Evolutionary conservation across 2,113 vertebrate genomes (phyloP), one percentile per base, ranked within the genome.

Genomic region (Scomber japonicus): DNA sequence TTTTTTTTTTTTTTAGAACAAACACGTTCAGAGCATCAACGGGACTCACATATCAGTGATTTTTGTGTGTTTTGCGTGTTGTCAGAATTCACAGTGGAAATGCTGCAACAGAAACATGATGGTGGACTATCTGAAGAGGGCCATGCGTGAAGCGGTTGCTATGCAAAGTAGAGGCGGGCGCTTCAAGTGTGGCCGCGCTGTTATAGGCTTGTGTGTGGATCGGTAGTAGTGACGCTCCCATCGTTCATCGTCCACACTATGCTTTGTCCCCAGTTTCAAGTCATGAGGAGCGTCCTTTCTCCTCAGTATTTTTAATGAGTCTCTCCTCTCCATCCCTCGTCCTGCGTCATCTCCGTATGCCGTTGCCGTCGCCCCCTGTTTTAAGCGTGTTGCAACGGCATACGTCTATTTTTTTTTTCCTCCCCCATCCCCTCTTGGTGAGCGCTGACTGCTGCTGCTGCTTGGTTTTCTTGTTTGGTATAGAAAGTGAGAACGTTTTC

Each of bases 81-180:
- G 24, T 65, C 40, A 61, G 61, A 57, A 49, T 70, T 66, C 71
- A 94, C 87, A 94, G 51, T 74, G 71, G 30, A 67, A 72, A 63
- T 46, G 49, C 48, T 83, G 49, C 21, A 76, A 70, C 69, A 59
- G 3, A 71, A 63, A 71, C 45, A n/a, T 48, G 49, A 67, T 17
- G n/a, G 64, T 77, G 54, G 16, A 48, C 30, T 24, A 45, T 78
- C 31, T 75, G 81, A 89, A 56, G 78, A 87, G 69, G 84, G 93
- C 95, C 94, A 90, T 94, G 96, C 93, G 89, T 84, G 87, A 74
- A 86, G 94, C 94, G 94, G 79, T 91, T 85, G 93, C 94, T 40
- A 40, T 40, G 35, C 35, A 96, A 95, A 59, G 87, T 90, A 90
- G 93, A 95, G 93, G 94, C 91, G 85, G 85, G 93, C 91, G 88